Conservation (phyloP, 2,888 invertebrate genomes). For the Tineola bisselliella region DNA sequence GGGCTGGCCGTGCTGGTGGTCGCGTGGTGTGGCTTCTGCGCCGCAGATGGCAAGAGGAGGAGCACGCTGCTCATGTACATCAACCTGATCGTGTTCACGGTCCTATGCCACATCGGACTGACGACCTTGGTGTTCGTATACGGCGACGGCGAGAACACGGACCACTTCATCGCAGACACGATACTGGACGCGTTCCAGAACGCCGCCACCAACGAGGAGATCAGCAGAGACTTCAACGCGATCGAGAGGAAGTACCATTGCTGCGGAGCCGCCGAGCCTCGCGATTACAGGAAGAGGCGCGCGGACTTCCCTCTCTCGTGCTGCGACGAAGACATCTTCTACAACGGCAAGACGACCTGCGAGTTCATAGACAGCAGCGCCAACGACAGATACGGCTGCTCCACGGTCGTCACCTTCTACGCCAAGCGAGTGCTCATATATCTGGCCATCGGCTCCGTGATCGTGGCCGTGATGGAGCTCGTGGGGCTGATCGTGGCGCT, state of each 20-base stretch:
- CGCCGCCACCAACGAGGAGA: constrained; percentile 33
- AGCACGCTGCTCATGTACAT: constrained; percentile 35
- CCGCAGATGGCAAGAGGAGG: constrained; percentile 36
- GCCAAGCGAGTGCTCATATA: constrained; percentile 41
- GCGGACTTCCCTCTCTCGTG: constrained; percentile 48
- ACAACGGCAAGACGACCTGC: not conserved
- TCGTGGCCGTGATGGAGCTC: constrained; percentile 40
- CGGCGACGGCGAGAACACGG: constrained; percentile 40
- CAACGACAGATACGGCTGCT: constrained; percentile 52
- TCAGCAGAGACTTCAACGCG: constrained; percentile 33
- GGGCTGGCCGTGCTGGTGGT: constrained; percentile 39
- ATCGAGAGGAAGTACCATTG: constrained; percentile 51
- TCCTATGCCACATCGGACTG: constrained; percentile 31
- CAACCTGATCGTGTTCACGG: constrained; percentile 30
- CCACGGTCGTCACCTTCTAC: constrained; percentile 44
- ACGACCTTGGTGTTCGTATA: constrained; percentile 41
- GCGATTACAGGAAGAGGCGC: constrained; percentile 53
- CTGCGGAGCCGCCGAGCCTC: constrained; percentile 49
- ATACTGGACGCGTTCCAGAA: constrained; percentile 52
- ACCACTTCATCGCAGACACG: constrained; percentile 47
- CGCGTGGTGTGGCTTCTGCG: constrained; percentile 38
- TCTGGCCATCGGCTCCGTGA: constrained; percentile 34
- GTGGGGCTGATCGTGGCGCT: constrained; percentile 34
- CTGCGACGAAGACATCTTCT: constrained; percentile 29
- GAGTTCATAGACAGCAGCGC: constrained; percentile 27